phyloP scores from a whole-genome alignment of 2,888 invertebrate genomes.

The Drosophila kanekoi region DNA sequence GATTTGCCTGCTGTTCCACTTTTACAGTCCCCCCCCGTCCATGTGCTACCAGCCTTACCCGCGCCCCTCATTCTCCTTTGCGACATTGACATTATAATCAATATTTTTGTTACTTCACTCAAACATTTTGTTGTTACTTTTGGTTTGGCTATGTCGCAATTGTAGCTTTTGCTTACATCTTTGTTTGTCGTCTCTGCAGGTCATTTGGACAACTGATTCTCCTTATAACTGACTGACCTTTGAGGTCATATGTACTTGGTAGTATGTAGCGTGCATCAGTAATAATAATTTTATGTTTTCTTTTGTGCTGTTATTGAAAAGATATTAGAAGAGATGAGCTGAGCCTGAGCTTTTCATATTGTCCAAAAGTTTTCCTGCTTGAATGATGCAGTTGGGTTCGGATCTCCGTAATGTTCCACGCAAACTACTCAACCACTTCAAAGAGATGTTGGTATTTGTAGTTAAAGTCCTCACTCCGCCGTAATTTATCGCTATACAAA shows the following conservation, averaged over 20 bases:
- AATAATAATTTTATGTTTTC: not conserved
- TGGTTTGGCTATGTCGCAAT: conserved; percentile 16
- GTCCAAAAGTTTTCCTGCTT: too few species aligned
- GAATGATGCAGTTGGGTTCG: too few species aligned
- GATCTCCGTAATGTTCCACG: too few species aligned
- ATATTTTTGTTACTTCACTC: conserved; percentile 70
- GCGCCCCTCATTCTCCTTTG: conserved; percentile 7
- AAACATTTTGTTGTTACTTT: conserved; percentile 30
- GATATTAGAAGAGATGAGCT: too few species aligned
- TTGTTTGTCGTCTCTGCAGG: conserved; percentile 31
- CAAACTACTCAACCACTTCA: too few species aligned
- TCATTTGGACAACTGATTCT: conserved; percentile 20
- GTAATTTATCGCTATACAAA: too few species aligned
- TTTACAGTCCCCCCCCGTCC: conserved; percentile 12
- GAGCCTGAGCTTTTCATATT: too few species aligned
- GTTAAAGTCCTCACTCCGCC: too few species aligned
- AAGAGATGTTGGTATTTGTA: too few species aligned
- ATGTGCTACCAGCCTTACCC: not conserved
- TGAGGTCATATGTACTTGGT: conserved; percentile 14
- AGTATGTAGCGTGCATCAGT: conserved; percentile 13
- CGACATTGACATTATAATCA: conserved; percentile 78
- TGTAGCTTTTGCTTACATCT: conserved; percentile 39
- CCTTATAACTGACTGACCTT: conserved; percentile 41
- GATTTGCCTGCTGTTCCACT: conserved; percentile 52
- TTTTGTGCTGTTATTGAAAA: too few species aligned